Base-by-base conservation (phyloP, 2,797 vertebrate species). In the Natrix natrix region DNA sequence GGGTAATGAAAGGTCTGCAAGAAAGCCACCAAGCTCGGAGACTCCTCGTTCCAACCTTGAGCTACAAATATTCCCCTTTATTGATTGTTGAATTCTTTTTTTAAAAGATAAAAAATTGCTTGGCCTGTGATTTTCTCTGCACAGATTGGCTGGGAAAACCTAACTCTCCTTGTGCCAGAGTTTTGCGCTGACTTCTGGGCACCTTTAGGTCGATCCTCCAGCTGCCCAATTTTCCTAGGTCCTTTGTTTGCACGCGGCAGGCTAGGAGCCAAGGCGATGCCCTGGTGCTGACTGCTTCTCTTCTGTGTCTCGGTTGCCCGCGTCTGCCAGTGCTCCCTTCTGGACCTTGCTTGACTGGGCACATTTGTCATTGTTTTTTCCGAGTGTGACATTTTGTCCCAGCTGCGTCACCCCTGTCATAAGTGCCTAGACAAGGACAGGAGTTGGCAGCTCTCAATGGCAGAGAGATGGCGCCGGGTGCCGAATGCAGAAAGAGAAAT, bases 281-380 rank as follows among this genome's bases (percentile, higher is more conserved):
- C 78, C 28, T 20, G 60, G 54, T 61, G 60, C 54, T 61, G 6
- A 13, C 22, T 14, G 5, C 56, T 28, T 55, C 86, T 61, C 91
- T 61, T 87, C 5, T 1, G 24, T 22, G 4, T 20, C 57, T 88
- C 90, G n/a, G 28, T 90, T 88, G 54, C 22, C 43, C 32, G 26
- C 28, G 43, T 88, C 83, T 60, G 59, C 8, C 26, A 11, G 4
- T 43, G 8, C 86, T 66, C 87, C 87, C 48, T 90, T 60, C 87
- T 56, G 32, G 59, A 87, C 48, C 78, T 90, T 43, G 88, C 59
- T 86, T 55, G 78, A 59, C 88, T 74, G 48, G 61, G 14, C 78
- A 59, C 24, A n/a, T 93, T 90, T 92, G 88, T 92, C 88, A 59
- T 90, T 74, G 61, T 66, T 32, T 87, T 87, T 88, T 55, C 88